A percentile compares a stretch with the other conserved stretches of the same genome.
Conservation (phyloP, 2,888 invertebrate species). For the Melangyna quadrimaculata region DNA sequence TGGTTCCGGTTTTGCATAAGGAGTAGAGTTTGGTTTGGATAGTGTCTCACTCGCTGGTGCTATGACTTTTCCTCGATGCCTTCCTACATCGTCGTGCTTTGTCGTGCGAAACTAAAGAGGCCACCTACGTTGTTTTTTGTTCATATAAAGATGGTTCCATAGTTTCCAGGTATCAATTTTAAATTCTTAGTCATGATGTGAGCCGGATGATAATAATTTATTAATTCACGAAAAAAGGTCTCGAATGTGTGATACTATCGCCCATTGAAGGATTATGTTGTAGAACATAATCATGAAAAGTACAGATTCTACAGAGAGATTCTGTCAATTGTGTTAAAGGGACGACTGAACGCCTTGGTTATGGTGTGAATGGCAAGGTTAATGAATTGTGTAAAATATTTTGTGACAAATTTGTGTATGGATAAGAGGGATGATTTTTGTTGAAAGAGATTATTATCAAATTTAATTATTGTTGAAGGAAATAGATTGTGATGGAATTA, state of each 20-base stretch:
- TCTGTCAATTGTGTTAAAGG: too few species aligned
- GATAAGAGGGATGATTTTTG: background rate
- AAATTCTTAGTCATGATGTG: background rate
- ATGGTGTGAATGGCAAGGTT: background rate
- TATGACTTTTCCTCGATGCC: background rate
- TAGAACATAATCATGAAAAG: background rate
- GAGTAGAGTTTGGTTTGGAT: background rate
- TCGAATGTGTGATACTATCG: slow-evolving; percentile 30
- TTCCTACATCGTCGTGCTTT: background rate
- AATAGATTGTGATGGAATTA: too few species aligned
- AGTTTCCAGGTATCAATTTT: slow-evolving; percentile 36
- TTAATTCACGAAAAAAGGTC: slow-evolving; percentile 23
- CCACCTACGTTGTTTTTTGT: slow-evolving; percentile 59
- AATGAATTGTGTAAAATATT: background rate
- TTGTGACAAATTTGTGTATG: background rate
- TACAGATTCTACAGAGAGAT: background rate
- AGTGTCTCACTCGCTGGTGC: background rate
- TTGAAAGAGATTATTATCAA: background rate
- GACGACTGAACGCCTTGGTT: too few species aligned
- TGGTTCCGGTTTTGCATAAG: slow-evolving; percentile 46
- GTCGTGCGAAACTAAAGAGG: slow-evolving; percentile 55
- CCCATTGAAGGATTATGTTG: slow-evolving; percentile 17
- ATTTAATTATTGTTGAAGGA: background rate
- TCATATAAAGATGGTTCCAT: background rate
- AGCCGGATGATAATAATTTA: slow-evolving; percentile 2